Evolutionary conservation across 2,797 vertebrate species (phyloP), one percentile per base, ranked within the genome.

Genomic region (Gorsachius magnificus): DNA sequence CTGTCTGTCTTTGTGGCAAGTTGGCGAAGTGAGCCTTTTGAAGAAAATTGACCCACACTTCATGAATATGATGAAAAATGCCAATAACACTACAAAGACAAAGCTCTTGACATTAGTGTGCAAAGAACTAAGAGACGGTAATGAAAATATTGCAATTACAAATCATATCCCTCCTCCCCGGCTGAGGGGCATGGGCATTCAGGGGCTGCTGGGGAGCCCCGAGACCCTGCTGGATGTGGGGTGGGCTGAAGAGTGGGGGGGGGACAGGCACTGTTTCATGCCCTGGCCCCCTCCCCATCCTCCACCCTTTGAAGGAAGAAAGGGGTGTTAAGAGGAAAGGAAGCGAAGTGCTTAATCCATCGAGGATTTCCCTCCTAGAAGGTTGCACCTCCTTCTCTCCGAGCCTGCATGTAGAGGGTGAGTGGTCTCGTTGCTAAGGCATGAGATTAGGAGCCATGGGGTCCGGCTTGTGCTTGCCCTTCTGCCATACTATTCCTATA

Each of bases 31-130:
- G 98, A 96, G 98, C 97, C 98, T 98, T 98, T 98, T 98, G 98
- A 98, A 98, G 98, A 98, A 98, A 98, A 98, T 98, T 98, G 98
- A 98, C 98, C 98, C 97, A 97, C 98, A 98, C 98, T 98, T 98
- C 98, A 98, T 98, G 98, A 98, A 98, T 98, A 98, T 98, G 98
- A 98, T 98, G 98, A 98, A 98, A 98, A 98, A 98, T 98, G 98
- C 98, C 98, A 98, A 98, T 98, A 98, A 98, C 97, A 98, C 98
- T 98, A 98, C 98, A 98, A 98, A 98, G 98, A 98, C 96, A 97
- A 98, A 98, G 98, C 98, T 98, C 98, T 98, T 98, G 98, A 98
- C 98, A 98, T 98, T 97, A 98, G 97, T 95, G 97, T 97, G 97
- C 97, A 91, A 97, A 97, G 98, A 98, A 98, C 98, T 98, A 97